Conservation (phyloP, 2,888 invertebrate genomes). For the Lamellibrachia satsuma region DNA sequence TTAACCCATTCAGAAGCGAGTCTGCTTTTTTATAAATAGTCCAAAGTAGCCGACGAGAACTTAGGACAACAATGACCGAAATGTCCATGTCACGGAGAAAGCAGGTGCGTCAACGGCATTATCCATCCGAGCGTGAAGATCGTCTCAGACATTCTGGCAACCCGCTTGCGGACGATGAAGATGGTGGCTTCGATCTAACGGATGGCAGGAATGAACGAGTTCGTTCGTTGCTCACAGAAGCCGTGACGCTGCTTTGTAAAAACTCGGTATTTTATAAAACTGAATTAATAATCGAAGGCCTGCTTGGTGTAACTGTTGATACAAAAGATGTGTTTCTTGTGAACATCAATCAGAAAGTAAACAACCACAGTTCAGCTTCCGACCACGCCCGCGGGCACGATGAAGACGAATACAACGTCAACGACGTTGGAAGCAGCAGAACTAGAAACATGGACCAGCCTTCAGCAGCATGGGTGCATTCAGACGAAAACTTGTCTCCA, state of each 20-base stretch:
- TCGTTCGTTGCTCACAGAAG: constrained; percentile 34
- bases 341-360: constrained; percentile 40
- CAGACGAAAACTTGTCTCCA: not conserved
- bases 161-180: not conserved
- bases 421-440: not conserved
- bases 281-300: constrained; percentile 39
- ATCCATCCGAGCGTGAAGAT: not conserved
- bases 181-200: not conserved
- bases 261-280: constrained; percentile 29
- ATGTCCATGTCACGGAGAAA: not conserved
- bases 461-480: not conserved
- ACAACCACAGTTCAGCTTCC: not conserved
- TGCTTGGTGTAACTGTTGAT: constrained; percentile 40
- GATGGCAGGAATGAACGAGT: constrained; percentile 25
- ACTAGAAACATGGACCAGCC: not conserved
- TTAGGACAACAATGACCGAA: not conserved
- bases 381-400: not conserved
- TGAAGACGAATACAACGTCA: not conserved
- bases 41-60: not conserved
- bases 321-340: constrained; percentile 38
- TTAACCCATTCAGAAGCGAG: not conserved
- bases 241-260: constrained; percentile 36
- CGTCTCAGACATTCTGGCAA: not conserved
- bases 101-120: not conserved
- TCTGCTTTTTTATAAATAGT: not conserved